Evolutionary conservation across 2,113 vertebrate species (phyloP), one percentile per base, ranked within the genome.

Genomic region (Rhodinocichla rosea): DNA sequence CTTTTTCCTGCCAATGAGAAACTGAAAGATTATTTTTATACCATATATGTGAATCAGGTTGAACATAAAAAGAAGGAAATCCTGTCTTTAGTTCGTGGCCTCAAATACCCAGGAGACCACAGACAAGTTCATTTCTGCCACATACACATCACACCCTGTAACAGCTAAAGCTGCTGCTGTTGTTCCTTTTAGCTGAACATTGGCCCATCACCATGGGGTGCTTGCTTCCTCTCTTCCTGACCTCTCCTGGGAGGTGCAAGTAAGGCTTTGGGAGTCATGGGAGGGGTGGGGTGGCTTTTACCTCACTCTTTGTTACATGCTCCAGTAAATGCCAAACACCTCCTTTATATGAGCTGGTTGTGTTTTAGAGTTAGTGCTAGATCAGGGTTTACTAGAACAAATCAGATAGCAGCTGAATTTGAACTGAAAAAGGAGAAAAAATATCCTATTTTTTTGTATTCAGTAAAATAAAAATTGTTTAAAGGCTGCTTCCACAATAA

Each of bases 71-170:
- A 55, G 67, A 52, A 69, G 62, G 6, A 87, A 75, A 39, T 60
- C 14, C 1, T 5, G 0, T 39, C 15, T 87, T 62, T 89, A 3
- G 0, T 42, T 26, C 0, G 0, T 52, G 15, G 8, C 6, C 6
- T 27, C 17, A 52, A 20, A 68, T 44, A 47, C 24, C 3, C 10
- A 19, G 19, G 60, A 83, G 57, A 68, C 20, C 27, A 13, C 15
- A 28, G n/a, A 3, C 19, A 32, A 5, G 28, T 81, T 40, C 7
- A 49, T 24, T 83, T 13, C 24, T 84, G 35, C 35, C 37, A 27
- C 18, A 7, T 21, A 3, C 4, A 15, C 42, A 7, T 40, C 56
- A 5, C 16, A 17, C 21, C 6, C 30, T 37, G 15, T 3, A 8
- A 33, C 3, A 82, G 56, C 56, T 57, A 8, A 67, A 53, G 44